Base-by-base conservation (phyloP, 1,140 invertebrate species). In the Drosophila tani region DNA sequence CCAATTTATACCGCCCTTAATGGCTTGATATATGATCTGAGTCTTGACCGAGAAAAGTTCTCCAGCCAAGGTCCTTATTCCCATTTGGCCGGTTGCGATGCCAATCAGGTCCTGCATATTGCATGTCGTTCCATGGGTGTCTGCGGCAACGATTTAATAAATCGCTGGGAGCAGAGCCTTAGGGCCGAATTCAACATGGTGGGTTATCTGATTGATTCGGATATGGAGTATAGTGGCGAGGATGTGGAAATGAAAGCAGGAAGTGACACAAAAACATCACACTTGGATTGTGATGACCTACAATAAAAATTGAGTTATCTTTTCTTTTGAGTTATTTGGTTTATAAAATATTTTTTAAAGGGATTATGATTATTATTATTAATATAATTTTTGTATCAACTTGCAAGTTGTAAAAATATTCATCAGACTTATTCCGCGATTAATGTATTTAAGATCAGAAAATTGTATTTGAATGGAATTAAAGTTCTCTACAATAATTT, bases 1-100 rank as follows among this genome's bases (percentile, higher is more conserved):
- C 75, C 70, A 3, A 67, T 84, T 29, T 90, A 90, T 15, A 88
- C 85, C 17, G 85, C 85, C 1, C 32, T 90, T 0, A 90, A 88
- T 63, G 85, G 85, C 1, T 70, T 63, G 8, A 90, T 88, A 19
- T 88, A 82, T 45, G 85, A 88, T 21, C 49, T 88, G 15, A 90
- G 53, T 35, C 40, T 80, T 7, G 43, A 40, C 11, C 80, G 77
- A 0, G 62, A 81, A 0, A 66, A 47, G 12, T 81, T 75, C 40
- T 21, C 11, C 1, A 63, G 17, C 4, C 60, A 17, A 3, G 84
- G 77, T 11, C 68, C 63, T 4, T 81, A 69, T 24, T 71, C 69
- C 0, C 51, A 79, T 11, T 24, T 88, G 5, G 81, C 81, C 7
- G 85, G 85, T 11, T 74, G 70, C 45, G 50, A 84, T 82, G 85